Evolutionary conservation across 2,113 vertebrate genomes (phyloP), one percentile per base, ranked within the genome.

Genomic region (Eurypyga helias): DNA sequence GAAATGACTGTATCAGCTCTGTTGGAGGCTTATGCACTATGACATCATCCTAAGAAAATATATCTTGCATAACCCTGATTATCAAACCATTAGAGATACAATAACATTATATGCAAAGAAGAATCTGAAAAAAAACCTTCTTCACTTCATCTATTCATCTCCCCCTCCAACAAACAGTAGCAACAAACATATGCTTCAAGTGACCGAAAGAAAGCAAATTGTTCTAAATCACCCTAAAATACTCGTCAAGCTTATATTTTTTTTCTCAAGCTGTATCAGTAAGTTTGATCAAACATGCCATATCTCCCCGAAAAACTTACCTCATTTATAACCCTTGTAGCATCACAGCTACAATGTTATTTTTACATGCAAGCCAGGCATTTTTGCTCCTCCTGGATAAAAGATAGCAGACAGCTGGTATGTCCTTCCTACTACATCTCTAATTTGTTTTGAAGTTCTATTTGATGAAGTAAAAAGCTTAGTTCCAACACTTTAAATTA

Each of bases 11-110:
- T 94, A 95, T 92, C 77, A 82, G 91, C 95, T 91, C 90, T 95
- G 83, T 51, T 89, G 95, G 91, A 91, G 81, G 64, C 54, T 87
- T 83, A 96, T 95, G 81, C 91, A 94, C 91, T 93, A 96, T 96
- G 94, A 97, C 89, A 96, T 97, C 96, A 97, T 93, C 60, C 43
- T 89, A 61, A 94, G 61, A 91, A 89, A 93, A 89, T 52, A 89
- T 67, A 89, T 84, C 45, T 87, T 76, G 52, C 45, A 82, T 79
- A 91, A 89, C 24, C 21, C 38, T 91, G 49, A 54, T 96, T 84
- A 84, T 91, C 83, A 67, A 72, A 79, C 72, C 19, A 81, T 82
- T 87, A 41, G 41, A 41, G 41, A 41, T 41, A 55, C 48, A 86
- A 73, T 81, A 65, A 76, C 69, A 89, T 86, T 93, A 34, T 31